A percentile compares a stretch with the other conserved stretches of the same genome.
These are phyloP conservation scores for Agrotis exclamationis DNA, from an alignment of 2,888 invertebrate genomes.

Conservation along the genomic window DNA sequence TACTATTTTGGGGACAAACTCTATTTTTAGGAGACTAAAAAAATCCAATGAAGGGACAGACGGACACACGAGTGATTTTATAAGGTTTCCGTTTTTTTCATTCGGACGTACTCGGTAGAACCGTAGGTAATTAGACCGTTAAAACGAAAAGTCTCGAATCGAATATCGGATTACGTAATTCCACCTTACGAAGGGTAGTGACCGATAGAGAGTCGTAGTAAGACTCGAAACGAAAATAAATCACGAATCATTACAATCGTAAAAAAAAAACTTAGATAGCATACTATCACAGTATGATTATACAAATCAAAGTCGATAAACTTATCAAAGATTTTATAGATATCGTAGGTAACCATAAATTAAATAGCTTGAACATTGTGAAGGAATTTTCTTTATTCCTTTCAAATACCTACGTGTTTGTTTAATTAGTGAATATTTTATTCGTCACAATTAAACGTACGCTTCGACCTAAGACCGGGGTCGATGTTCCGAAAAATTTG, in stretches of 20 bases:
- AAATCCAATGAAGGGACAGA: too few species aligned
- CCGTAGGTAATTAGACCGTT: too few species aligned
- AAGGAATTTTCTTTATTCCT: not conserved
- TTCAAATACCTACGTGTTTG: not conserved
- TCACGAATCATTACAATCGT: not conserved
- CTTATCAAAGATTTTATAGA: constrained; percentile 25
- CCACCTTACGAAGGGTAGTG: not conserved
- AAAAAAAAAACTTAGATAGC: constrained; percentile 6
- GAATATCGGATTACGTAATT: constrained; percentile 25
- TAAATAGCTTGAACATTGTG: not conserved
- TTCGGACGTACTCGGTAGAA: too few species aligned
- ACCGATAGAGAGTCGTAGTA: not conserved
- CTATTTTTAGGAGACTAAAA: too few species aligned
- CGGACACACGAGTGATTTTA: too few species aligned
- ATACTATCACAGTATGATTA: constrained; percentile 21
- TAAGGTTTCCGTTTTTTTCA: too few species aligned
- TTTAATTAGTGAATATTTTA: constrained; percentile 14
- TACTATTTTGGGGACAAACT: too few species aligned
- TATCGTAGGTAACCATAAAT: constrained; percentile 21
- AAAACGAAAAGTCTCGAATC: not conserved
- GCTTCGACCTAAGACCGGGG: not conserved
- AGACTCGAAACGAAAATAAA: not conserved
- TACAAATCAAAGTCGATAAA: constrained; percentile 38
- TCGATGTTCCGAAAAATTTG: constrained; percentile 11
- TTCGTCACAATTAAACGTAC: not conserved